Evolutionary conservation across 2,888 invertebrate species (phyloP), one percentile per base, ranked within the genome.

Genomic region (Dorcus hopei): DNA sequence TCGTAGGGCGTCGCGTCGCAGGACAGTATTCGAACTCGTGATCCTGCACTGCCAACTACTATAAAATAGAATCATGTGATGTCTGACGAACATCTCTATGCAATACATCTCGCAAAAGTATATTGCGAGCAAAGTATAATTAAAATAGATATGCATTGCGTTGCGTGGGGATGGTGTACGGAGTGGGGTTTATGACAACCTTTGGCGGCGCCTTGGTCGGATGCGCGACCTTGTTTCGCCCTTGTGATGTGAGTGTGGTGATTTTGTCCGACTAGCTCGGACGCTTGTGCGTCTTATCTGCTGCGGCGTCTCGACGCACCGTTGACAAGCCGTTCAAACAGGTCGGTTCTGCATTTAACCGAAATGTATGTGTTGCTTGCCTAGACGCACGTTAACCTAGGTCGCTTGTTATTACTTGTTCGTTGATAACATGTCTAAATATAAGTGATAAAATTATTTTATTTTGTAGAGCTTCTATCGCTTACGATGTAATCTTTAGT

Each of bases 201-300:
- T 71, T 73, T 74, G 74, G 79, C 77, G 80, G 81, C 78, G 76
- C 73, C 74, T 74, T 71, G 74, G 68, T 52, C 7, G 79, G 77
- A 79, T 79, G 42, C 64, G 67, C 76, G 77, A 75, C 78, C 78
- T 78, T 78, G 77, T 61, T 70, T 70, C 72, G 76, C 72, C 76
- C 76, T 77, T 76, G 74, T 65, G 68, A 66, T 54, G 64, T 63
- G 70, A 74, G 74, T 75, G 68, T 67, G 68, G 72, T 73, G 72
- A 68, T 68, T 68, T 68, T 68, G 70, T 67, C 66, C 70, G 66
- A 63, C 60, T 61, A 57, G 66, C 66, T 61, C 69, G 70, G 71
- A 69, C 69, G 71, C 68, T 68, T 60, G 57, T 62, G 62, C 62
- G 63, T 66, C 55, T 54, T 57, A 55, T 45, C 43, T 51, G 60